Evolutionary conservation across 2,113 vertebrate species (phyloP).

Genomic region (Xyliphius kryptos): DNA sequence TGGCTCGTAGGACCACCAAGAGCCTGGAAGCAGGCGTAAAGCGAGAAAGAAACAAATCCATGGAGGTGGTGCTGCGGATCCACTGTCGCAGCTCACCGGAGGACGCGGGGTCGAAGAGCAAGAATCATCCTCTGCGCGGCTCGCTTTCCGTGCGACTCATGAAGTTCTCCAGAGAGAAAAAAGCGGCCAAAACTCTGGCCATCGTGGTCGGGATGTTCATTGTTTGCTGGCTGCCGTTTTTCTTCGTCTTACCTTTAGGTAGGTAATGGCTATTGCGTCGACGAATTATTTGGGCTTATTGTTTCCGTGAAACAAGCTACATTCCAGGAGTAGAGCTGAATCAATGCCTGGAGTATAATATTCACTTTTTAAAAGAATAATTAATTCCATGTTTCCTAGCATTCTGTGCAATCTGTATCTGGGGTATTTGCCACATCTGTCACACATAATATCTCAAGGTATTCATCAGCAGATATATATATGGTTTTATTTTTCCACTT

Average conservation of each 20-base stretch:
- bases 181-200: conserved; percentile 93
- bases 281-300: no score
- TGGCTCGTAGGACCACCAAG: conserved; percentile 86
- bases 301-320: no score
- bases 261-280: conserved; percentile 57
- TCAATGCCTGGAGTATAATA: no score
- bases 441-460: no score
- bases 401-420: no score
- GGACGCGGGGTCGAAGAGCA: conserved; percentile 70
- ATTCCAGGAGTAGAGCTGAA: no score
- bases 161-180: conserved; percentile 97
- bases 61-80: conserved; percentile 90
- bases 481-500: no score
- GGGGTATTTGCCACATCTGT: no score
- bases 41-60: conserved; percentile 82
- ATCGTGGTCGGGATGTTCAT: conserved; percentile 98
- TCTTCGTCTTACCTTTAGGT: conserved; percentile 93
- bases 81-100: conserved; percentile 79
- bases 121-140: conserved; percentile 81
- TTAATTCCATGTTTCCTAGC: no score
- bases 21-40: conserved; percentile 94
- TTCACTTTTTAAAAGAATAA: no score
- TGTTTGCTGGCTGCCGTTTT: conserved; percentile 96
- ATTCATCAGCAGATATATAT: no score
- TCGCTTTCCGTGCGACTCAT: conserved; percentile 89